Percentiles rank a stretch among this genome's conserved stretches.
phyloP scores from a whole-genome alignment of 2,113 vertebrate species.

The Pseudorasbora parva region DNA sequence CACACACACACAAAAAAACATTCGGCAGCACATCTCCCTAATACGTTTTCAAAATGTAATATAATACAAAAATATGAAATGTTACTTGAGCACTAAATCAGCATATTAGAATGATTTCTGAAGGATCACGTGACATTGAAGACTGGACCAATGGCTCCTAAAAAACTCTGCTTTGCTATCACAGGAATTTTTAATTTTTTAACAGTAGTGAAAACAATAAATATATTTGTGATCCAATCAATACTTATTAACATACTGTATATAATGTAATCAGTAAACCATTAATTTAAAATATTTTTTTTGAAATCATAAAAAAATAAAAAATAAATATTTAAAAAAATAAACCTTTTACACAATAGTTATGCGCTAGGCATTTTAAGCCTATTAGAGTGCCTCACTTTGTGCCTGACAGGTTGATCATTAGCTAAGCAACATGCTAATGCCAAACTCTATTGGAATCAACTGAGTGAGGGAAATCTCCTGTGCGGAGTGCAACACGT shows the following conservation, averaged over 20 bases:
- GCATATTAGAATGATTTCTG: too few species aligned
- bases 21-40: too few species aligned
- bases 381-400: neutral
- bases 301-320: neutral
- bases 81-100: too few species aligned
- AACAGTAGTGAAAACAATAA: neutral
- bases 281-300: too few species aligned
- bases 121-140: too few species aligned
- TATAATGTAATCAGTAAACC: neutral
- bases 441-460: neutral
- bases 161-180: neutral
- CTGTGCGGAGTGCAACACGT: neutral
- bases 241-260: neutral
- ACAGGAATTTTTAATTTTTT: neutral
- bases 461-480: slow-evolving; percentile 1
- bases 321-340: neutral
- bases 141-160: too few species aligned
- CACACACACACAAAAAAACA: too few species aligned
- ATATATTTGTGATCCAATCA: neutral
- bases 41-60: too few species aligned
- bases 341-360: too few species aligned
- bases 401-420: neutral
- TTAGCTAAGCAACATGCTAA: slow-evolving; percentile 15
- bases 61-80: too few species aligned
- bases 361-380: neutral